Evolutionary conservation across 2,888 invertebrate species (phyloP).

Genomic region (Pachymerium ferrugineum): DNA sequence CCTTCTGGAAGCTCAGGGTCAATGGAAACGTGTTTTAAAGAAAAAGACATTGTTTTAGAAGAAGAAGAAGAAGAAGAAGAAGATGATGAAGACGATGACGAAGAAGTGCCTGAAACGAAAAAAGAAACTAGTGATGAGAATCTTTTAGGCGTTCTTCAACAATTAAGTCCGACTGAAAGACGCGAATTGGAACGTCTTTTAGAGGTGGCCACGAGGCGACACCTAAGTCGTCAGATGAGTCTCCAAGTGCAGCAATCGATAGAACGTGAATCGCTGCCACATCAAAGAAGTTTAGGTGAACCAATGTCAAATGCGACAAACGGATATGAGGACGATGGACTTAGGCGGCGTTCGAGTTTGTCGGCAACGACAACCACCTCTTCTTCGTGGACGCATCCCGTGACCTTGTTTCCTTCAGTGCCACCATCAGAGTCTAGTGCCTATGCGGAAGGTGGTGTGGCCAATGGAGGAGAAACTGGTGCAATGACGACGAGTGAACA

Average conservation of each 20-base stretch:
- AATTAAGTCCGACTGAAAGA: slow-evolving; percentile 30
- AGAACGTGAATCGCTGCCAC: background rate
- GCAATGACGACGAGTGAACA: background rate
- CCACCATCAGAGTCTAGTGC: background rate
- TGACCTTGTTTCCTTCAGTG: background rate
- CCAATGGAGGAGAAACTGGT: too few relatives aligned
- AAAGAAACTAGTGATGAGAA: background rate
- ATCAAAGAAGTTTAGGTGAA: background rate
- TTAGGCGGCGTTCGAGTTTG: background rate
- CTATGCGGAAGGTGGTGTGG: background rate
- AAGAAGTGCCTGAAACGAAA: background rate
- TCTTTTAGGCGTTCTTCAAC: slow-evolving; percentile 29
- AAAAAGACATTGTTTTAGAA: slow-evolving; percentile 18
- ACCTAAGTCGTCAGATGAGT: slow-evolving; percentile 29
- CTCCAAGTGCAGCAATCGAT: background rate
- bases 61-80: slow-evolving; percentile 22
- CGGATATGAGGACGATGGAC: background rate
- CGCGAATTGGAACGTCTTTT: slow-evolving; percentile 30
- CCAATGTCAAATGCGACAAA: background rate
- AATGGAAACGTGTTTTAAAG: background rate
- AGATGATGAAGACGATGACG: background rate
- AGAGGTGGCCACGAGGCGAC: slow-evolving; percentile 25
- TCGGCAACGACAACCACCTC: background rate
- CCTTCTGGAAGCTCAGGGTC: background rate
- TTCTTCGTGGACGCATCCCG: background rate